Conservation (phyloP, 2,888 invertebrate species). For the Hesperia comma region DNA sequence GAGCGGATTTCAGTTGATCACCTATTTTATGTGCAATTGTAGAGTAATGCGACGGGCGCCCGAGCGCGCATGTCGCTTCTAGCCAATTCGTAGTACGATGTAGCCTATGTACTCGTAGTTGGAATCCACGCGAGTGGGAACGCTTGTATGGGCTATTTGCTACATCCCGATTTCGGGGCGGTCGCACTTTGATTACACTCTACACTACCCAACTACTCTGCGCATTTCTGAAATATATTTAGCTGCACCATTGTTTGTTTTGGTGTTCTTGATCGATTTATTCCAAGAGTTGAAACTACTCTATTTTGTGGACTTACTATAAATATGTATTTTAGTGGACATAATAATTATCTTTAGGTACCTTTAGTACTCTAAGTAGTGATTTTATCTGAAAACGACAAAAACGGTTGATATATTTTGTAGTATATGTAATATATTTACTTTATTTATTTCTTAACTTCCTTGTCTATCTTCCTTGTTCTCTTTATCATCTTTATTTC, state of each 20-base stretch:
- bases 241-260: not conserved
- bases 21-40: slow-evolving; percentile 31
- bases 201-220: slow-evolving; percentile 38
- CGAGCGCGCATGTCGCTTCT: slow-evolving; percentile 15
- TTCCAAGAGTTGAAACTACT: no score
- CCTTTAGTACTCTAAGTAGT: no score
- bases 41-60: slow-evolving; percentile 25
- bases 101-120: slow-evolving; percentile 38
- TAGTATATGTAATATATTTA: no score
- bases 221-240: slow-evolving; percentile 10
- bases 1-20: slow-evolving; percentile 27
- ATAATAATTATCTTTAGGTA: no score
- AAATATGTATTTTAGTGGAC: no score
- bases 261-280: not conserved
- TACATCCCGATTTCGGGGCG: slow-evolving; percentile 62
- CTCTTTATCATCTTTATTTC: no score
- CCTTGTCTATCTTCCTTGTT: no score
- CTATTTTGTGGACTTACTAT: no score
- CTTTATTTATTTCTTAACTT: no score
- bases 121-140: slow-evolving; percentile 50
- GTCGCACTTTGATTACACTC: slow-evolving; percentile 74
- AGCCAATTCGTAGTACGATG: slow-evolving; percentile 33
- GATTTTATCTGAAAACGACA: no score
- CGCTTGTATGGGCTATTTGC: slow-evolving; percentile 65
- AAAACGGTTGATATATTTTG: no score